Conservation (phyloP, 2,888 invertebrate species). For the Hoplodrina blanda region DNA sequence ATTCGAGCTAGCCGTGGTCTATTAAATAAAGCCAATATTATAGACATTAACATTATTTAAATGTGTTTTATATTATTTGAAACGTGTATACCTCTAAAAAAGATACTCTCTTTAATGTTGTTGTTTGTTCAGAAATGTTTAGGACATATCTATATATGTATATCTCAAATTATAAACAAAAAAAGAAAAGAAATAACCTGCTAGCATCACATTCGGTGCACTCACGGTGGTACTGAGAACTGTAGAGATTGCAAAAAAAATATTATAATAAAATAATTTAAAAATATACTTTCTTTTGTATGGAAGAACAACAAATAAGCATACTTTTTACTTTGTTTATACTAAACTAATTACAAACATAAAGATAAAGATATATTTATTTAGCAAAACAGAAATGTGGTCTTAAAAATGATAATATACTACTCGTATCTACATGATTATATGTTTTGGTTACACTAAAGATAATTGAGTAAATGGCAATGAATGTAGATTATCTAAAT, state of each 20-base stretch:
- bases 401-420: too few species aligned
- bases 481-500: slow-evolving; percentile 5
- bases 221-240: slow-evolving; percentile 56
- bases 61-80: too few species aligned
- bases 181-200: slow-evolving; percentile 57
- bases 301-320: not conserved
- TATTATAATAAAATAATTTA: not conserved
- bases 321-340: not conserved
- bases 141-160: too few species aligned
- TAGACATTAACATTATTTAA: too few species aligned
- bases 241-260: slow-evolving; percentile 45
- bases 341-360: not conserved
- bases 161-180: slow-evolving; percentile 21
- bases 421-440: too few species aligned
- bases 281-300: not conserved
- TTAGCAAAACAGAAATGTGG: too few species aligned
- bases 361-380: too few species aligned
- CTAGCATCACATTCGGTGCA: slow-evolving; percentile 47
- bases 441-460: not conserved
- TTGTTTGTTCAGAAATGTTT: not conserved
- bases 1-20: too few species aligned
- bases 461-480: not conserved
- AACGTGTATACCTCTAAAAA: too few species aligned
- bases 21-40: too few species aligned
- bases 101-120: too few species aligned